A percentile compares a stretch with the other conserved stretches of the same genome.
phyloP scores from a whole-genome alignment of 2,797 vertebrate species.

The Gadopsis marmoratus region DNA sequence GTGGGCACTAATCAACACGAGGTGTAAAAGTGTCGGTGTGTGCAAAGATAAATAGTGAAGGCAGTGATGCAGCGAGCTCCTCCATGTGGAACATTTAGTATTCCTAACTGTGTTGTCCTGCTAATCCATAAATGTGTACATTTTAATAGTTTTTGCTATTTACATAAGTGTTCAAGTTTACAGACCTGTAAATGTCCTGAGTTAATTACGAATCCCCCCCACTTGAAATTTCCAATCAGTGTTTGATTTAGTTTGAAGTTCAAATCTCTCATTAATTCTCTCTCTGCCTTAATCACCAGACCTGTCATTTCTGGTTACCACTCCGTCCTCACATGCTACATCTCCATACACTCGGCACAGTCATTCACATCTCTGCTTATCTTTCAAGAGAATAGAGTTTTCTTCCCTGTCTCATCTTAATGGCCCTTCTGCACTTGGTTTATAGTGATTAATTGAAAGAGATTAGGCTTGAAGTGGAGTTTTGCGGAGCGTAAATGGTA shows the following conservation, averaged over 20 bases:
- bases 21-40: constrained; percentile 2
- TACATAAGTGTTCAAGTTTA: constrained; percentile 19
- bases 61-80: background rate
- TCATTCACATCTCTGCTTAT: constrained; percentile 55
- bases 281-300: constrained; percentile 43
- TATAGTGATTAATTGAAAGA: constrained; percentile 68
- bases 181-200: constrained; percentile 15
- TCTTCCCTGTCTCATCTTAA: constrained; percentile 35
- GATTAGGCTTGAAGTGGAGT: constrained; percentile 51
- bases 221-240: constrained; percentile 43
- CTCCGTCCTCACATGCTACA: constrained; percentile 39
- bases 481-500: constrained; percentile 38
- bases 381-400: constrained; percentile 32
- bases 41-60: constrained; percentile 11
- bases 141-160: constrained; percentile 25
- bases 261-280: constrained; percentile 62
- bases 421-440: constrained; percentile 52
- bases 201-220: constrained; percentile 48
- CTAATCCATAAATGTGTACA: constrained; percentile 33
- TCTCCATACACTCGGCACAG: constrained; percentile 46
- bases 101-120: background rate
- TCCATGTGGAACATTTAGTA: constrained; percentile 33
- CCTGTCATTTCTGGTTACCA: constrained; percentile 55
- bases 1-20: constrained; percentile 31
- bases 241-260: constrained; percentile 46